Conservation (phyloP, 2,888 invertebrate species). For the Ormyrus labotus region DNA sequence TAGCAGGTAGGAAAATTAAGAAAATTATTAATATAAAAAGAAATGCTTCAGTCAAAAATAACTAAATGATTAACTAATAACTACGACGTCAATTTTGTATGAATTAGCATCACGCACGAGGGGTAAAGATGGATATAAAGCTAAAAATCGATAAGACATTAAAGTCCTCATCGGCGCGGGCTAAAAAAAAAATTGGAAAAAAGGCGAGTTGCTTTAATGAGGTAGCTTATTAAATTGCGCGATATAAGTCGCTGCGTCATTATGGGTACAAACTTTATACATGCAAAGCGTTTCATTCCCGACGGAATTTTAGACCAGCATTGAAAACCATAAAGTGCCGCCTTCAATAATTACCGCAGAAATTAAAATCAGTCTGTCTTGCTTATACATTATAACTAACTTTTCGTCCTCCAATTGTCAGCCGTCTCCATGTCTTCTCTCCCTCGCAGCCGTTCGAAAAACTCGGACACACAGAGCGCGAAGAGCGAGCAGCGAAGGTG, state of each 20-base stretch:
- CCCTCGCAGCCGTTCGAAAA: too few species aligned
- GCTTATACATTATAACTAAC: too few species aligned
- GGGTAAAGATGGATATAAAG: background rate
- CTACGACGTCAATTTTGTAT: background rate
- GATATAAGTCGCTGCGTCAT: background rate
- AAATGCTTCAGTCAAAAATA: too few species aligned
- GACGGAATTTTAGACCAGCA: background rate
- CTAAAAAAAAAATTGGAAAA: background rate
- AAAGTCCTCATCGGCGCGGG: slow-evolving; percentile 7
- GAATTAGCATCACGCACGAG: slow-evolving; percentile 23
- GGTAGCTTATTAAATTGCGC: slow-evolving; percentile 2
- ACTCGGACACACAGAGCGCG: too few species aligned
- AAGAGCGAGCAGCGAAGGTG: too few species aligned
- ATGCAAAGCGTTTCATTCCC: background rate
- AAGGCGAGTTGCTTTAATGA: slow-evolving; percentile 28
- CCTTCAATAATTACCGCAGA: too few species aligned
- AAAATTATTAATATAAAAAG: too few species aligned
- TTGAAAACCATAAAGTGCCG: too few species aligned
- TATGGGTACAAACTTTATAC: background rate
- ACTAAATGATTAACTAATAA: background rate
- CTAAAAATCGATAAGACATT: slow-evolving; percentile 12
- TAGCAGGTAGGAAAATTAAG: too few species aligned
- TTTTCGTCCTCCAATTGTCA: too few species aligned
- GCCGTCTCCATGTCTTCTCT: too few species aligned
- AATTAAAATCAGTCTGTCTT: too few species aligned